Evolutionary conservation across 2,113 vertebrate species (phyloP).

Genomic region (Trochalopteron elliotii): DNA sequence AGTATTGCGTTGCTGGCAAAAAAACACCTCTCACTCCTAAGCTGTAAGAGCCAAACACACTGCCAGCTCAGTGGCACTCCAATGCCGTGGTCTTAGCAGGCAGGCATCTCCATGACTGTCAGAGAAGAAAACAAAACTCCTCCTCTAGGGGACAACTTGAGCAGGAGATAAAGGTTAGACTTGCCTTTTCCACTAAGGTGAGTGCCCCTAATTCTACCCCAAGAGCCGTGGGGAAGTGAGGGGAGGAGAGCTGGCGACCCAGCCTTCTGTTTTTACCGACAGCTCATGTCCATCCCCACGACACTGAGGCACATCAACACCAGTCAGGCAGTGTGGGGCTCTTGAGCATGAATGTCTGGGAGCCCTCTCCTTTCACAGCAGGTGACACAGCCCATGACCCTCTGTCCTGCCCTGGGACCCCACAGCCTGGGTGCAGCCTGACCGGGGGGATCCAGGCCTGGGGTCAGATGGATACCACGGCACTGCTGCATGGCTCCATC

Average conservation of each 20-base stretch:
- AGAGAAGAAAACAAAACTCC: not conserved
- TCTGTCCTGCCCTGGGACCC: not conserved
- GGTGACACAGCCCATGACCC: not conserved
- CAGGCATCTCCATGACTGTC: not conserved
- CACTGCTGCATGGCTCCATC: rapidly evolving
- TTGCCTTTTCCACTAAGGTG: not conserved
- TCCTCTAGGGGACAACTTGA: not conserved
- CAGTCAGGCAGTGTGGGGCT: rapidly evolving
- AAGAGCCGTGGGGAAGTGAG: not conserved
- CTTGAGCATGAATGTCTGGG: not conserved
- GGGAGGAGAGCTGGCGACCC: not conserved
- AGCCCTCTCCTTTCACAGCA: not conserved
- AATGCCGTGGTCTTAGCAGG: not conserved
- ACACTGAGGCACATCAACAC: not conserved
- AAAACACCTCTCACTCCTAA: not conserved
- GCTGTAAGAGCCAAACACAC: not conserved
- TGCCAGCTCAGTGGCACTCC: not conserved
- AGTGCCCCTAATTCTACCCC: not conserved
- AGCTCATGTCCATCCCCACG: rapidly evolving
- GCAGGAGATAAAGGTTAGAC: not conserved
- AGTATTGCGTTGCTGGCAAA: not conserved
- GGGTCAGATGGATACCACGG: rapidly evolving
- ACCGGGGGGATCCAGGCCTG: rapidly evolving
- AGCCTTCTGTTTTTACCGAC: not conserved
- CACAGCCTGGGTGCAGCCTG: not conserved